Evolutionary conservation across 1,140 invertebrate genomes (phyloP).

Genomic region (Listronotus bonariensis): DNA sequence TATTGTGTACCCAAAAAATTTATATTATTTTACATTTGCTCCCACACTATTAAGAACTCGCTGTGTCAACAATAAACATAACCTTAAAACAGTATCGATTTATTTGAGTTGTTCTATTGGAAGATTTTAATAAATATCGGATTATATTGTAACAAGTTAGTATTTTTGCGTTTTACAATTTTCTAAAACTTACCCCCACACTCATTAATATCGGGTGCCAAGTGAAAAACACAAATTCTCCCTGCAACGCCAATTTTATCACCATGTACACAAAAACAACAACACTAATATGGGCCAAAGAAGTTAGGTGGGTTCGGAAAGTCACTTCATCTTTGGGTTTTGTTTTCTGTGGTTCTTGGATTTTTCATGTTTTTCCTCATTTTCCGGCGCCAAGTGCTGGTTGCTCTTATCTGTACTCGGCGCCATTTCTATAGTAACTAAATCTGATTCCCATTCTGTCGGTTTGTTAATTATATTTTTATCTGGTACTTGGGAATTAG

Average conservation of each 20-base stretch:
- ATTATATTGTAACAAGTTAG: not conserved
- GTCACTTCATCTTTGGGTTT: conserved; percentile 29
- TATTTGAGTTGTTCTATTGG: too few relatives aligned
- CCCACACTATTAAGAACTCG: too few relatives aligned
- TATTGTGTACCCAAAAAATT: too few relatives aligned
- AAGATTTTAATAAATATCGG: not conserved
- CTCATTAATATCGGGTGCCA: conserved; percentile 48
- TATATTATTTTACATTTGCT: too few relatives aligned
- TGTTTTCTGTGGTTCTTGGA: conserved; percentile 9
- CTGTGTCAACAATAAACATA: too few relatives aligned
- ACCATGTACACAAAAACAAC: conserved; percentile 41
- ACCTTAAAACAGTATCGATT: too few relatives aligned
- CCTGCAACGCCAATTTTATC: conserved; percentile 38
- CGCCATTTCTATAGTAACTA: conserved; percentile 10
- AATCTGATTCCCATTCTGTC: not conserved
- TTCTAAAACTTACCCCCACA: conserved; percentile 43
- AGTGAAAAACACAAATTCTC: conserved; percentile 45
- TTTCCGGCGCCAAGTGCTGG: conserved; percentile 1
- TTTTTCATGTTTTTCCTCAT: not conserved
- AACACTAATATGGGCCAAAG: conserved; percentile 39
- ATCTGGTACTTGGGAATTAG: not conserved
- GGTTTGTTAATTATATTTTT: not conserved
- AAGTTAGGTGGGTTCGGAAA: conserved; percentile 38
- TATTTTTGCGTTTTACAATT: not conserved
- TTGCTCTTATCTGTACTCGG: conserved; percentile 9